Conservation (phyloP, 2,113 vertebrate species). For the Perca schrenkii region DNA sequence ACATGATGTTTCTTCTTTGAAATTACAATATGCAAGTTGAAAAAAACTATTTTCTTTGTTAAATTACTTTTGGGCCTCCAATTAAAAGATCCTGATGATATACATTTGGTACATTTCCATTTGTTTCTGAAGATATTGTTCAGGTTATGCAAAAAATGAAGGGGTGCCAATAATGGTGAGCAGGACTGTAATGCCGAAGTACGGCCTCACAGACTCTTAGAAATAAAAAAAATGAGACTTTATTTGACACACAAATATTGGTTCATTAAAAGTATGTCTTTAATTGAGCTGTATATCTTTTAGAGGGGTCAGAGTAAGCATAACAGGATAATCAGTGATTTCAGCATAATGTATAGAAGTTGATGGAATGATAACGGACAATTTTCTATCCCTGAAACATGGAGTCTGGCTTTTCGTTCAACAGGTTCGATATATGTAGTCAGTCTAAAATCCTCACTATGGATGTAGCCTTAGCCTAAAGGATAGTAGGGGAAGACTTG, state of each 20-base stretch:
- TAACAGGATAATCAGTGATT: neutral
- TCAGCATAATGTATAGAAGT: neutral
- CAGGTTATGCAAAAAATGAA: too few relatives aligned
- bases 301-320: neutral
- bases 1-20: too few relatives aligned
- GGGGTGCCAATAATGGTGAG: too few relatives aligned
- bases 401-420: slow-evolving; percentile 19
- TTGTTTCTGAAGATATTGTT: too few relatives aligned
- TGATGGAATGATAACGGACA: neutral
- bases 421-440: neutral
- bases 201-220: neutral
- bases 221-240: too few relatives aligned
- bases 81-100: too few relatives aligned
- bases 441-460: slow-evolving; percentile 3
- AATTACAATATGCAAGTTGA: neutral
- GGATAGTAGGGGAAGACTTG: slow-evolving; percentile 18
- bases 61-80: too few relatives aligned
- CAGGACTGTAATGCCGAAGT: neutral
- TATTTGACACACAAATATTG: neutral
- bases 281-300: neutral
- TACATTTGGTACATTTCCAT: too few relatives aligned
- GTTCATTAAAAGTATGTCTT: neutral
- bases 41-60: too few relatives aligned
- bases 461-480: slow-evolving; percentile 21
- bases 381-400: neutral